Conservation (phyloP, 2,888 invertebrate genomes). For the Seladonia tumulorum region DNA sequence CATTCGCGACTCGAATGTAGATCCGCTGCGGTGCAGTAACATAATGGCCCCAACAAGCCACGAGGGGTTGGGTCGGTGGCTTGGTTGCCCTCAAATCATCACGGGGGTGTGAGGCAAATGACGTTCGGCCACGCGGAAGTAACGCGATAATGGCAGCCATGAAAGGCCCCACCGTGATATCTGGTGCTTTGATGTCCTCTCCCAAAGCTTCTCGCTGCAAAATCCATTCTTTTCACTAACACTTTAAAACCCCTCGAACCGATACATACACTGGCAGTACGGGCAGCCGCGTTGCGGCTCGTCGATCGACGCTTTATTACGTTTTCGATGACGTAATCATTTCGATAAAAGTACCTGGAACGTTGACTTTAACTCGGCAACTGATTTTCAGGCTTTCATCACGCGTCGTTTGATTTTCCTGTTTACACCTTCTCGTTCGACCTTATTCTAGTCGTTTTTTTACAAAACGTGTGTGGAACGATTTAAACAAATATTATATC, state of each 20-base stretch:
- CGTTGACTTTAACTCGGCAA: not conserved
- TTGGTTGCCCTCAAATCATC: constrained; percentile 83
- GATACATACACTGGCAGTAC: constrained; percentile 23
- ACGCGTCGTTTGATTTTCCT: not conserved
- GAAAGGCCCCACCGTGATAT: constrained; percentile 79
- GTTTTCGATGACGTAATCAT: constrained; percentile 33
- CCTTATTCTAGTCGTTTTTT: not conserved
- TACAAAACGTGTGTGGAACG: not conserved
- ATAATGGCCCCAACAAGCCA: constrained; percentile 73
- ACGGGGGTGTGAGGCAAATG: constrained; percentile 80
- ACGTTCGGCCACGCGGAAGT: constrained; percentile 80
- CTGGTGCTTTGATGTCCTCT: constrained; percentile 79
- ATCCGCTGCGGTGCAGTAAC: constrained; percentile 61
- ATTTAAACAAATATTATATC: not conserved
- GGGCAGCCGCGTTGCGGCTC: constrained; percentile 28
- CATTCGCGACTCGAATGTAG: constrained; percentile 54
- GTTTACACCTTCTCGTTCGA: not conserved
- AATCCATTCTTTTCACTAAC: constrained; percentile 66
- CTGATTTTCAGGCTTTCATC: not conserved
- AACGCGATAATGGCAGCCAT: constrained; percentile 82
- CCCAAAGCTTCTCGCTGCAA: constrained; percentile 56
- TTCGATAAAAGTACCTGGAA: constrained; percentile 13
- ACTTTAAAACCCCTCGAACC: constrained; percentile 59
- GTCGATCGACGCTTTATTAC: constrained; percentile 54
- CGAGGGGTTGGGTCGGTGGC: constrained; percentile 71